Percentiles rank a stretch among this genome's conserved stretches.
phyloP scores from a whole-genome alignment of 2,797 vertebrate genomes.

The Onychomys leucogaster region DNA sequence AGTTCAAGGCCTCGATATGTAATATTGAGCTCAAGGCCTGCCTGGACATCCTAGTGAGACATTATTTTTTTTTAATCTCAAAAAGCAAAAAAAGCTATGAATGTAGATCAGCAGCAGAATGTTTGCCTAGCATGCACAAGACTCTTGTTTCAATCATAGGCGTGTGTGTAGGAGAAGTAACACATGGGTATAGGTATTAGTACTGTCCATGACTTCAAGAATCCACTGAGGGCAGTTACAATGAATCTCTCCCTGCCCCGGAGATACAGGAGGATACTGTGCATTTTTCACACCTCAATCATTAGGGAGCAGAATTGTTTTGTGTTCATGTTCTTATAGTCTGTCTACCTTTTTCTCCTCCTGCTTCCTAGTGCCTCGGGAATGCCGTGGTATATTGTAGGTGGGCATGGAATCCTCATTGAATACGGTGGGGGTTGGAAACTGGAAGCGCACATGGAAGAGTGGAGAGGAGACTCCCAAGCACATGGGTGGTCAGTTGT shows the following conservation, averaged over 20 bases:
- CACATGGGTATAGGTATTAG: neutral
- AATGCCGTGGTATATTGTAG: neutral
- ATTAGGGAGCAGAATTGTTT: neutral
- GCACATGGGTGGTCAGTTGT: neutral
- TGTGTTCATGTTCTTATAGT: neutral
- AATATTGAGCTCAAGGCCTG: neutral
- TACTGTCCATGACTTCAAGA: neutral
- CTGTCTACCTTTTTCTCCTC: neutral
- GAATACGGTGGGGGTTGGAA: accelerated
- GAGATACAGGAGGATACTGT: neutral
- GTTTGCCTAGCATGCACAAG: neutral
- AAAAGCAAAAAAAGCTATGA: neutral
- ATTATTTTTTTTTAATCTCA: neutral
- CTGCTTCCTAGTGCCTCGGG: neutral
- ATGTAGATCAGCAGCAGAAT: neutral
- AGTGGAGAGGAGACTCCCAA: neutral
- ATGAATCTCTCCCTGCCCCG: neutral
- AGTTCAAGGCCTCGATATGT: neutral
- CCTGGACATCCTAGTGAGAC: neutral
- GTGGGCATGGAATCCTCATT: neutral
- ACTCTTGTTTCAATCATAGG: neutral
- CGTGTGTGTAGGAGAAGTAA: no score
- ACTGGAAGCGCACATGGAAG: neutral
- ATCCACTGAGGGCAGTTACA: neutral
- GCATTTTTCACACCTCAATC: neutral